These are phyloP conservation scores for Cavia porcellus DNA, from an alignment of 2,113 vertebrate genomes.

Conservation along the genomic window DNA sequence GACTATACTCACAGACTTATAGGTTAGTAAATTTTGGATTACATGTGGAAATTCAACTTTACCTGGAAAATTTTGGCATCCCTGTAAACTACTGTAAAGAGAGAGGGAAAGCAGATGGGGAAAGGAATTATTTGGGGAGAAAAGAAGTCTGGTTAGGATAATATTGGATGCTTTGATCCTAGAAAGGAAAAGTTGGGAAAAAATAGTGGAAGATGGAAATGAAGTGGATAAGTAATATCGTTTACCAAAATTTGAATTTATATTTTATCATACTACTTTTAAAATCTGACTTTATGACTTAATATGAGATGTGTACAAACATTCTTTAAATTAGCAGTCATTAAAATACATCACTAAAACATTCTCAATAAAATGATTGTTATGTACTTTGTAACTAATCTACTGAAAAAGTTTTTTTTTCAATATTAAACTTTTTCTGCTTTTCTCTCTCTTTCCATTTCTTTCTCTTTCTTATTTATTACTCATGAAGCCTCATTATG, in stretches of 20 bases:
- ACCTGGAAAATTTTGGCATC: background rate
- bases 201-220: background rate
- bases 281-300: background rate
- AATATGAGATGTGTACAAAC: background rate
- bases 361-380: background rate
- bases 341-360: slow-evolving; percentile 35
- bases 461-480: no score
- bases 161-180: background rate
- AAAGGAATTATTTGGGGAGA: background rate
- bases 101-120: background rate
- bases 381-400: background rate
- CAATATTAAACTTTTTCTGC: background rate
- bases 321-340: background rate
- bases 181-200: background rate
- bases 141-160: background rate
- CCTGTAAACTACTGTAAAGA: background rate
- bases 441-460: no score
- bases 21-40: background rate
- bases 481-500: background rate
- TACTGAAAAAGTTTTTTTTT: background rate
- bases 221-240: background rate
- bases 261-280: slow-evolving; percentile 11
- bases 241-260: slow-evolving; percentile 26
- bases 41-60: background rate
- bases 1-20: background rate